Evolutionary conservation across 2,113 vertebrate species (phyloP).

Genomic region (Verasper variegatus): DNA sequence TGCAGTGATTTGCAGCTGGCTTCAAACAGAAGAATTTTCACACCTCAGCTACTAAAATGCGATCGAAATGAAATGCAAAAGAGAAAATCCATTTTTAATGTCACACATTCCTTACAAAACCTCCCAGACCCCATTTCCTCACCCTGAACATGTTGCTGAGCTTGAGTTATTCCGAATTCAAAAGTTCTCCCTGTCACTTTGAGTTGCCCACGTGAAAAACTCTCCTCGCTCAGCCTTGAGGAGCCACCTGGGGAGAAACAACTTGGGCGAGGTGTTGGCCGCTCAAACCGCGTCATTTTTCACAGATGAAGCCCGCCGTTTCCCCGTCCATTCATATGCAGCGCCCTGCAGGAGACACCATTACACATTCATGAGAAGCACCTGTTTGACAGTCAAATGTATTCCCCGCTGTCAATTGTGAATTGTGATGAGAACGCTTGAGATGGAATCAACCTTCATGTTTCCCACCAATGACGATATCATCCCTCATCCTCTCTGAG

Average conservation of each 20-base stretch:
- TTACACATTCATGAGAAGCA: constrained; percentile 64
- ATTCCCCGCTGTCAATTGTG: constrained; percentile 44
- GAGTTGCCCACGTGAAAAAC: neutral
- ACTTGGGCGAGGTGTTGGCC: constrained; percentile 1
- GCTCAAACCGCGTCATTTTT: constrained; percentile 28
- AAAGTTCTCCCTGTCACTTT: constrained; percentile 4
- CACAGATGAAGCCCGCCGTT: constrained; percentile 27
- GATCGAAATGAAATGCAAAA: neutral
- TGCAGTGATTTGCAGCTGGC: no score
- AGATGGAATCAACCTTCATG: constrained; percentile 56
- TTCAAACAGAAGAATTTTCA: no score
- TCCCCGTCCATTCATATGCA: constrained; percentile 23
- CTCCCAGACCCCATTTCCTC: neutral
- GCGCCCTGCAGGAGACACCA: neutral
- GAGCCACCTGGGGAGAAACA: neutral
- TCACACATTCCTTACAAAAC: no score
- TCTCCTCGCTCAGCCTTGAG: constrained; percentile 3
- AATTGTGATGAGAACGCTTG: neutral
- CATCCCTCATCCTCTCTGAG: constrained; percentile 45
- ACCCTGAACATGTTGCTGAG: neutral
- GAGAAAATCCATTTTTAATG: neutral
- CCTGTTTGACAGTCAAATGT: constrained; percentile 59
- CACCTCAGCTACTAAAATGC: neutral
- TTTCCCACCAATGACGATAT: constrained; percentile 17
- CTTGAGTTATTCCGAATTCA: neutral